These are phyloP conservation scores for Chloroceryle amazona DNA, from an alignment of 2,797 vertebrate genomes.

Conservation along the genomic window DNA sequence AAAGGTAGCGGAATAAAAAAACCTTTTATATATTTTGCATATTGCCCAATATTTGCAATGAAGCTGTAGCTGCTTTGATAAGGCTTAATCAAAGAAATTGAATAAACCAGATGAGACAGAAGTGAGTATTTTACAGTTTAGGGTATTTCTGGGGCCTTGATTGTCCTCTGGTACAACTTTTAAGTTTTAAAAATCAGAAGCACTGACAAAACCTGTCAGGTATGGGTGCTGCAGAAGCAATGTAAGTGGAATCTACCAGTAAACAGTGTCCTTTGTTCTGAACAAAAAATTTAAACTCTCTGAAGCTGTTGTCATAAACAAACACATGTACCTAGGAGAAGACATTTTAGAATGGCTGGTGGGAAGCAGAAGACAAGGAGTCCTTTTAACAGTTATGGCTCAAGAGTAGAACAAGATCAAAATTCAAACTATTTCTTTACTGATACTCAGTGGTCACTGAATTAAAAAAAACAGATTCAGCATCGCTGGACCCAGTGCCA, in stretches of 20 bases:
- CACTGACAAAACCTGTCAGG: background rate
- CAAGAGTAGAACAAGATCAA: background rate
- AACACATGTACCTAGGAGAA: background rate
- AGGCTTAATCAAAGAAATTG: background rate
- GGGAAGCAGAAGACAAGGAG: background rate
- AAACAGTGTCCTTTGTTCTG: background rate
- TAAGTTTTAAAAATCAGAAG: background rate
- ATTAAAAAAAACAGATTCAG: background rate
- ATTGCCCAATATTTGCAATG: background rate
- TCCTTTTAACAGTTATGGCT: background rate
- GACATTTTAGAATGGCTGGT: background rate
- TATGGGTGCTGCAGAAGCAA: background rate
- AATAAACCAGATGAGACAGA: background rate
- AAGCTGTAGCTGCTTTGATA: background rate
- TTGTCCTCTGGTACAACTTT: background rate
- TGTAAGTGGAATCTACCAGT: background rate
- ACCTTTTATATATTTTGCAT: background rate
- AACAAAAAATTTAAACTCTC: background rate
- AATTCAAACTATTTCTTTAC: background rate
- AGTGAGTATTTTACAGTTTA: conserved; percentile 14
- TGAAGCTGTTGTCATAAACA: background rate
- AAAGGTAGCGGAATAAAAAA: background rate
- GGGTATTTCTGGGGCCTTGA: background rate
- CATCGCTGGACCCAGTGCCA: background rate
- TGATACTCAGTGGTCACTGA: background rate